Base-by-base conservation (phyloP, 2,113 vertebrate genomes). In the Zosterops lateralis region DNA sequence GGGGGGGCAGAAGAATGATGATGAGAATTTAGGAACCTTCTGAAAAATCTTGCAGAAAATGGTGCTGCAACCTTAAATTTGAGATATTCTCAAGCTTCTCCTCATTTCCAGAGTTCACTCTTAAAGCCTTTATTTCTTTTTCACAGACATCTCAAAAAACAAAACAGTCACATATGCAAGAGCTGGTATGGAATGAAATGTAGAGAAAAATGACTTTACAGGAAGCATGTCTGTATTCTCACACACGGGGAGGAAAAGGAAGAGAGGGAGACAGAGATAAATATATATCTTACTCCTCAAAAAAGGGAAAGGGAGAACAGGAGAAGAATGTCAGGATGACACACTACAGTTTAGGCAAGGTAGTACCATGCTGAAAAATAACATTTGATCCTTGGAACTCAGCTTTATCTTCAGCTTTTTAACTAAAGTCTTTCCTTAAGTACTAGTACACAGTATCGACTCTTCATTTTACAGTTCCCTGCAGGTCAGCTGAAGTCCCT, bases 101-200 rank as follows among this genome's bases (percentile, higher is more conserved):
- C 64, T 90, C 14, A 18, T 92, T 94, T 94, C 75, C 61, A 85
- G 57, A 92, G 56, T 88, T 94, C 68, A 88, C 81, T 95, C 90
- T 93, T 95, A 86, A 91, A 95, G 87, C 78, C 79, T 95, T 95
- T 95, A 95, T 97, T 96, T 96, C 80, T 89, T 94, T 91, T 98
- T 97, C 97, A 98, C 97, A 98, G 95, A 96, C 42, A 95, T 96
- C 84, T 97, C 91, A 94, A 96, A 96, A 77, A 96, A 89, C 80
- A 95, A 88, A 96, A 96, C 96, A 97, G 96, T 96, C 97, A 97
- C 96, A 95, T 93, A 95, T 72, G 71, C 84, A 95, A 90, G 72
- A 74, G 56, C 78, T 54, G 32, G 42, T 73, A 96, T 75, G 86
- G 93, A 88, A 93, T 31, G 87, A 86, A 79, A 77, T 92, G 71